phyloP scores from a whole-genome alignment of 2,113 vertebrate species.

The Rhadina sibilatrix region DNA sequence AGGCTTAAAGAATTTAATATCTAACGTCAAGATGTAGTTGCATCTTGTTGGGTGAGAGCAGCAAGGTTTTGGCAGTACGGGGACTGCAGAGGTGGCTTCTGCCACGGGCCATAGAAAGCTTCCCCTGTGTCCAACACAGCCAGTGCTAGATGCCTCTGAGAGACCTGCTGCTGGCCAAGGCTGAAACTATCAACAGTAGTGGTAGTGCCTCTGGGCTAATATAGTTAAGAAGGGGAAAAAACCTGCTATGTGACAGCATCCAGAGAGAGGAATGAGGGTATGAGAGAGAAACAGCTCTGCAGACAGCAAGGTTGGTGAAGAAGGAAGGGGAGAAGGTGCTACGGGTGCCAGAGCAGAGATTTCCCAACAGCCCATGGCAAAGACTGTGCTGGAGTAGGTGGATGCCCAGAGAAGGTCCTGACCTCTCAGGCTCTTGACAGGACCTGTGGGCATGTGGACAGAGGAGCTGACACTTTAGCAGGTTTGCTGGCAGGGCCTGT shows the following conservation, averaged over 20 bases:
- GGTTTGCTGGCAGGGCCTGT: not conserved
- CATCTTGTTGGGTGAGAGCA: not conserved
- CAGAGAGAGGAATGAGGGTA: not conserved
- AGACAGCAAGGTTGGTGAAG: not conserved
- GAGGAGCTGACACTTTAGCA: not conserved
- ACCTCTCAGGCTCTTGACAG: not conserved
- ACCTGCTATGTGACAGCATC: not conserved
- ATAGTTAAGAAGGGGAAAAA: not conserved
- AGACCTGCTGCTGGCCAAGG: not conserved
- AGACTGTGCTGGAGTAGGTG: not conserved
- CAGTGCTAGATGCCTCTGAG: fast-evolving
- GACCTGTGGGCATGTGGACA: not conserved
- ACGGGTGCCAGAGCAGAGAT: not conserved
- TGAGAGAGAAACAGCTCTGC: not conserved
- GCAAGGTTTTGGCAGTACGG: not conserved
- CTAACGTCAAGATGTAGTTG: not conserved
- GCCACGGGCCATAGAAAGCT: fast-evolving
- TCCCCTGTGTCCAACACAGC: fast-evolving
- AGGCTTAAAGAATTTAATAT: not conserved
- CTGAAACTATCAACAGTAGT: fast-evolving
- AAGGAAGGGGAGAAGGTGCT: not conserved
- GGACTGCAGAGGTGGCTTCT: not conserved
- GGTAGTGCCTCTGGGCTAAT: fast-evolving
- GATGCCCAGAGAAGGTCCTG: not conserved
- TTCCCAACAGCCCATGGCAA: fast-evolving